Evolutionary conservation across 2,797 vertebrate species (phyloP).

Genomic region (Vireo griseus): DNA sequence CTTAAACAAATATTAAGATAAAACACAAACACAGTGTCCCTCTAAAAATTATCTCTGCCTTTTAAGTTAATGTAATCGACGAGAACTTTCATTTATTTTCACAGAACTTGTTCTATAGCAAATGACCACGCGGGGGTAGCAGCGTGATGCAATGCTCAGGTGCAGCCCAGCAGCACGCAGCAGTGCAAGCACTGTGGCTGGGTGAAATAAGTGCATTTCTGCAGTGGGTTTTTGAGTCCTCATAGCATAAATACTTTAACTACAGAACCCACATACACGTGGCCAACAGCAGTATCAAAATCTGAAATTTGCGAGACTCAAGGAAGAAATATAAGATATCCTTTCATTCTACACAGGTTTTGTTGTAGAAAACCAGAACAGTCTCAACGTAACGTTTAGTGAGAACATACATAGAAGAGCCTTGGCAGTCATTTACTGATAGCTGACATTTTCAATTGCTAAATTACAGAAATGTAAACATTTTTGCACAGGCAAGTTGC

Average conservation of each 20-base stretch:
- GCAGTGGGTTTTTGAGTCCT: not conserved
- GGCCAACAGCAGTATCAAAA: not conserved
- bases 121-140: constrained; percentile 51
- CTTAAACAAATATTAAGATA: not conserved
- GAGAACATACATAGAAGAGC: not conserved
- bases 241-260: not conserved
- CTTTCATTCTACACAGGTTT: not conserved
- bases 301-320: not conserved
- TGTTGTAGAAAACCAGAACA: not conserved
- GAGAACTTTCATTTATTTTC: not conserved
- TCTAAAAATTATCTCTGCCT: not conserved
- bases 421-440: not conserved
- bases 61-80: not conserved
- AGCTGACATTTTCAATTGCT: not conserved
- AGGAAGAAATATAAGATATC: not conserved
- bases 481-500: not conserved
- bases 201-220: not conserved
- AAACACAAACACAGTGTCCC: not conserved
- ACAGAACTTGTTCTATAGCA: not conserved
- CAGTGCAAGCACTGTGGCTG: rapidly evolving
- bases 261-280: rapidly evolving
- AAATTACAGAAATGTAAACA: not conserved
- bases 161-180: not conserved
- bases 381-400: not conserved
- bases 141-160: not conserved